phyloP scores from a whole-genome alignment of 2,113 vertebrate genomes.

The mouse (Mus musculus) region DNA sequence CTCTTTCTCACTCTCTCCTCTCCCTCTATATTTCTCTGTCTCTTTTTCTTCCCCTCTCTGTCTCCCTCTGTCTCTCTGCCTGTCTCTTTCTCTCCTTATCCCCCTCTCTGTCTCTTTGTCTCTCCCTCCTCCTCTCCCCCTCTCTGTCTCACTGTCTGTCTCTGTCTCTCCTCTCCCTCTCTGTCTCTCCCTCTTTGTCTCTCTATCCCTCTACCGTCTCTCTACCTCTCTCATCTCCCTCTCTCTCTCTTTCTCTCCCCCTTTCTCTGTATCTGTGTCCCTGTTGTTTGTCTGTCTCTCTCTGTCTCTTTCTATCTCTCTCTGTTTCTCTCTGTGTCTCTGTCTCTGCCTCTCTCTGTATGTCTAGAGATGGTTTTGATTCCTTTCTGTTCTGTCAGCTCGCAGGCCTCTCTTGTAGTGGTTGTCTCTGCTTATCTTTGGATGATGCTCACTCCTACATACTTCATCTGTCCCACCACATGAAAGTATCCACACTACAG shows the following conservation, averaged over 20 bases:
- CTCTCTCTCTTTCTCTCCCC: background rate
- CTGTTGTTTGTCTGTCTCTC: too few relatives aligned
- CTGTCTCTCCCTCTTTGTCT: background rate
- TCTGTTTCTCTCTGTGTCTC: background rate
- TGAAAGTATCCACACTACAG: background rate
- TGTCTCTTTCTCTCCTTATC: background rate
- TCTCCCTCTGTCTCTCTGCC: background rate
- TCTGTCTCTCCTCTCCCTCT: background rate
- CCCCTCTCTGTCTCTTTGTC: background rate
- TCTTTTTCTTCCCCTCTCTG: background rate
- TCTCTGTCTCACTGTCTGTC: too few relatives aligned
- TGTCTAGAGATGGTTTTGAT: background rate
- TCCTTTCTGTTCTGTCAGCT: background rate
- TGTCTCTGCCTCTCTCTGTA: background rate
- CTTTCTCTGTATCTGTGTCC: background rate
- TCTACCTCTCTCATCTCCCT: background rate
- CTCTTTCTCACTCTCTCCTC: background rate
- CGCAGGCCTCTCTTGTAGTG: background rate
- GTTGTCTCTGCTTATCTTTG: background rate
- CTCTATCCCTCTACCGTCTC: background rate
- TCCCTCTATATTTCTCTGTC: background rate
- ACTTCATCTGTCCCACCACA: fast-evolving
- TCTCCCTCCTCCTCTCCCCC: too few relatives aligned
- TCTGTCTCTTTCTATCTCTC: too few relatives aligned
- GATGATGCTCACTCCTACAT: background rate